Conservation (phyloP, 2,113 vertebrate genomes). For the Nyctibius bracteatus region DNA sequence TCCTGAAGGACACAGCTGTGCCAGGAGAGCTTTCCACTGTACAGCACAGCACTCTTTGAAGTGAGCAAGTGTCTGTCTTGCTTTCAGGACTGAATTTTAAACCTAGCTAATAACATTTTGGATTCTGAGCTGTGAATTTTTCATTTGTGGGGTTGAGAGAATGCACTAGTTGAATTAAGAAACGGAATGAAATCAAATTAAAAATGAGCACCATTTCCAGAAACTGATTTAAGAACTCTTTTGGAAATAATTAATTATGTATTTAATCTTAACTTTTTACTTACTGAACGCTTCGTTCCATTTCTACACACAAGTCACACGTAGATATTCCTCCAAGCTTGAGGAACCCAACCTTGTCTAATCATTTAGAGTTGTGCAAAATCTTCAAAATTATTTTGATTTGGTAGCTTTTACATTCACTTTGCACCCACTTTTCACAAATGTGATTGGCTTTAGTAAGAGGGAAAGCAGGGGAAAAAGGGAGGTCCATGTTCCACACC, state of each 20-base stretch:
- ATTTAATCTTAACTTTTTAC: not conserved
- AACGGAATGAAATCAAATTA: not conserved
- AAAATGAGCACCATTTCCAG: not conserved
- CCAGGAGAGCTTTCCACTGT: not conserved
- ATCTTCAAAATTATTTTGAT: not conserved
- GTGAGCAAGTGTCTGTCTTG: not conserved
- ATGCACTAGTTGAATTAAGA: not conserved
- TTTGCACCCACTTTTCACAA: not conserved
- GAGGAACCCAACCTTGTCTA: not conserved
- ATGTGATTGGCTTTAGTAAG: not conserved
- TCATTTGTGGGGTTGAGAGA: not conserved
- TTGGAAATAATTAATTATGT: not conserved
- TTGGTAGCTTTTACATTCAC: not conserved
- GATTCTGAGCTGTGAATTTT: not conserved
- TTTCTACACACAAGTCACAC: not conserved
- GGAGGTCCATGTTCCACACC: not conserved
- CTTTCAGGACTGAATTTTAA: not conserved
- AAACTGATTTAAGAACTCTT: not conserved
- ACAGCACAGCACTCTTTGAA: not conserved
- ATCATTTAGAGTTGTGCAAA: not conserved
- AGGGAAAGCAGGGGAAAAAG: not conserved
- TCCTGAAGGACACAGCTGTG: not conserved
- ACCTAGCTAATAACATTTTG: not conserved
- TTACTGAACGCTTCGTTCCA: not conserved
- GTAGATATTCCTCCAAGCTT: not conserved